Conservation (phyloP, 2,888 invertebrate species). For the Chirona hameri region DNA sequence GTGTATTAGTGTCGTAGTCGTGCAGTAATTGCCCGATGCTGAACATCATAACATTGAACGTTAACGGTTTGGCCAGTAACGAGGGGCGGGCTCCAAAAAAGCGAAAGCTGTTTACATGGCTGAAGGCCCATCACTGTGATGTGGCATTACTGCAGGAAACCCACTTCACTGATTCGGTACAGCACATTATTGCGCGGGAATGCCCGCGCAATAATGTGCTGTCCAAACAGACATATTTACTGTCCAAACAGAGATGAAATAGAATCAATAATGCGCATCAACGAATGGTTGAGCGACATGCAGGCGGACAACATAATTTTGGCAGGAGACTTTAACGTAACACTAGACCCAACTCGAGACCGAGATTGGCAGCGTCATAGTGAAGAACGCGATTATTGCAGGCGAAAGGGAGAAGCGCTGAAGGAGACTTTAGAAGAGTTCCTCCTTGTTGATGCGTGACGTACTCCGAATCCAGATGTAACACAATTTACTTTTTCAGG, state of each 20-base stretch:
- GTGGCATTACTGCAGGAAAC: neutral
- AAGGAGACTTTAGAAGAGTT: neutral
- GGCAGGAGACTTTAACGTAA: no score
- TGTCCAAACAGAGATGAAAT: neutral
- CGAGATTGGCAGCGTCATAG: neutral
- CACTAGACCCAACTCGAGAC: neutral
- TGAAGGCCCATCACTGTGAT: neutral
- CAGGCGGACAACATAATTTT: neutral
- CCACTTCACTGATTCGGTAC: neutral
- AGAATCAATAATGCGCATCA: neutral
- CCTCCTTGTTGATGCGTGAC: neutral
- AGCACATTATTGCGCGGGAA: neutral
- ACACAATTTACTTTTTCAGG: neutral
- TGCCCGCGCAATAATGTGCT: neutral
- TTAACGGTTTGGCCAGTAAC: neutral
- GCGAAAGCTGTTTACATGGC: neutral
- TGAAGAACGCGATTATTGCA: neutral
- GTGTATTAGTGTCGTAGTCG: no score
- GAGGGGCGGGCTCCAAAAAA: neutral
- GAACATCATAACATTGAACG: no score
- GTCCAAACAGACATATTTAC: neutral
- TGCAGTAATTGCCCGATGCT: no score
- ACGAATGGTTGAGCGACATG: neutral
- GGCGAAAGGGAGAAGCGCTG: neutral
- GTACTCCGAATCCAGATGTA: neutral